phyloP scores from a whole-genome alignment of 2,797 vertebrate genomes.

The Acomys russatus region DNA sequence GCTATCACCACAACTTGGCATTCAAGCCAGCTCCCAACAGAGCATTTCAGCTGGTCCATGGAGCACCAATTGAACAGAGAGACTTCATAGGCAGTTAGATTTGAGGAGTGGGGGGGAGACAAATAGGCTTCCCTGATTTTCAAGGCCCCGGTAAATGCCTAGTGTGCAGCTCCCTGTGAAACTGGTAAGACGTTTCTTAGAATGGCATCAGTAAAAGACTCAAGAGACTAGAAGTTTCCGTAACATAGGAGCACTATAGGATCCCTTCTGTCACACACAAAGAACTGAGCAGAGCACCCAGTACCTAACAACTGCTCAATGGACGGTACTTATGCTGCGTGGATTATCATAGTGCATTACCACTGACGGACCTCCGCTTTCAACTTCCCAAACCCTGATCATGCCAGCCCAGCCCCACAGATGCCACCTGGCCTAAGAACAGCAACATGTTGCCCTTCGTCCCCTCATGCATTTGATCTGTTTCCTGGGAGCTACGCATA shows the following conservation, averaged over 20 bases:
- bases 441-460: neutral
- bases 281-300: neutral
- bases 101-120: neutral
- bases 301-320: neutral
- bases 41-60: neutral
- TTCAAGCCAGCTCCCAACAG: neutral
- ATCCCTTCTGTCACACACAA: neutral
- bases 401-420: neutral
- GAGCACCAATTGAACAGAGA: neutral
- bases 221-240: neutral
- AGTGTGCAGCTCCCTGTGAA: neutral
- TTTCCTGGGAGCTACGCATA: neutral
- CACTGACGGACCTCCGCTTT: neutral
- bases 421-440: neutral
- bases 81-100: neutral
- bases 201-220: neutral
- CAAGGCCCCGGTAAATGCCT: neutral
- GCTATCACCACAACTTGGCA: neutral
- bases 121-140: neutral
- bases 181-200: neutral
- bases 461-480: neutral
- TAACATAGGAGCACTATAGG: neutral
- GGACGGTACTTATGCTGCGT: neutral
- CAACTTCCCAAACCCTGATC: neutral
- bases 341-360: neutral